phyloP scores from a whole-genome alignment of 2,113 vertebrate genomes.

The Girardinichthys multiradiatus region DNA sequence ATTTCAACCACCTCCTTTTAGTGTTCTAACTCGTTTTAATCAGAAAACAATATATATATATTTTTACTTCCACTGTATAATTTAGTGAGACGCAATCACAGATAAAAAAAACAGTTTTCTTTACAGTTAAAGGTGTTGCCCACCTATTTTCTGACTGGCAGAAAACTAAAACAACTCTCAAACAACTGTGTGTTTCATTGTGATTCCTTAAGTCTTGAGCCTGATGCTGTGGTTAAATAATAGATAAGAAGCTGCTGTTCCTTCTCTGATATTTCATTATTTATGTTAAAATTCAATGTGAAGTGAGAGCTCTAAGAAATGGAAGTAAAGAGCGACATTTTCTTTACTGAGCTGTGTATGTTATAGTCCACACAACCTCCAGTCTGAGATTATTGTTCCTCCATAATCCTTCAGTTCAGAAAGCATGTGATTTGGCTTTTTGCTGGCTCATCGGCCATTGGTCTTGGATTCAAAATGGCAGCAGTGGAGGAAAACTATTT shows the following conservation, averaged over 20 bases:
- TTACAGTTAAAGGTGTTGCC: not conserved
- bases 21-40: too few relatives aligned
- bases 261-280: conserved; percentile 60
- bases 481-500: not conserved
- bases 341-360: not conserved
- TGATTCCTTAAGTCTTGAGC: not conserved
- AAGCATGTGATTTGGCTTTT: conserved; percentile 73
- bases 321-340: conserved; percentile 12
- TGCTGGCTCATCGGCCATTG: conserved; percentile 40
- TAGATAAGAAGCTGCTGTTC: conserved; percentile 36
- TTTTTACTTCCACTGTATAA: too few relatives aligned
- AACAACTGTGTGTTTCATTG: not conserved
- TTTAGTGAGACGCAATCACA: too few relatives aligned
- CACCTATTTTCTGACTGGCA: too few relatives aligned
- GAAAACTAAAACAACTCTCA: not conserved
- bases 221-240: conserved; percentile 52
- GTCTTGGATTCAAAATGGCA: conserved; percentile 38
- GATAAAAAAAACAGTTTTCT: not conserved
- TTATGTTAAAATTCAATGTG: conserved; percentile 36
- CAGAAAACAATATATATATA: too few relatives aligned
- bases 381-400: conserved; percentile 23
- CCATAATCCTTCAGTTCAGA: conserved; percentile 14
- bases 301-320: not conserved
- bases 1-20: too few relatives aligned
- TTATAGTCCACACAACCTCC: conserved; percentile 9